phyloP scores from a whole-genome alignment of 1,140 invertebrate genomes.

The Caerostris darwini region DNA sequence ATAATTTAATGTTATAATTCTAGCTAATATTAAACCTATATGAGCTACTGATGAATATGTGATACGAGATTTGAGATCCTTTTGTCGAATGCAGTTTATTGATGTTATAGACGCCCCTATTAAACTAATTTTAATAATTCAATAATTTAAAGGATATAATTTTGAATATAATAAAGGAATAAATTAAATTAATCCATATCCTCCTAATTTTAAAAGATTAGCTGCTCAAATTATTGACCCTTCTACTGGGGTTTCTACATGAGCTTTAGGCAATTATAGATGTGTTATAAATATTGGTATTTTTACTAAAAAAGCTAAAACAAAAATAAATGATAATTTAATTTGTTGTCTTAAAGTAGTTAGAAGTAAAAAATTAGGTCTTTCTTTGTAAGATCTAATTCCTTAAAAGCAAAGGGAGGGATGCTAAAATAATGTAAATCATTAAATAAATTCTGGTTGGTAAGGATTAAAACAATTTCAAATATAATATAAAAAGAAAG shows the following conservation, averaged over 20 bases:
- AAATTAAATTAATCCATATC: constrained; percentile 85
- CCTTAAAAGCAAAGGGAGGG: constrained; percentile 85
- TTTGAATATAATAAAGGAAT: constrained; percentile 84
- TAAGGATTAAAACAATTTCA: constrained; percentile 1
- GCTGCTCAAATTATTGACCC: constrained; percentile 88
- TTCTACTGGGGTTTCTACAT: too few species aligned
- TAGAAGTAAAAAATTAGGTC: not conserved
- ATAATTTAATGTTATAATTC: constrained; percentile 85
- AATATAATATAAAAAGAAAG: not conserved
- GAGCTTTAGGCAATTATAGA: constrained; percentile 88
- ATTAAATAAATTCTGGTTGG: constrained; percentile 83
- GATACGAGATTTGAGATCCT: constrained; percentile 85
- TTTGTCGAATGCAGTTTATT: too few species aligned
- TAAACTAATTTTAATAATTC: too few species aligned
- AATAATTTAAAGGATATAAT: too few species aligned
- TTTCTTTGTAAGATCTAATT: not conserved
- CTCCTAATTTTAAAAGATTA: constrained; percentile 87
- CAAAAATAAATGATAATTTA: constrained; percentile 81
- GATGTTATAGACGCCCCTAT: too few species aligned
- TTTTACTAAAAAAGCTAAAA: constrained; percentile 87
- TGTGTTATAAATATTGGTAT: constrained; percentile 87
- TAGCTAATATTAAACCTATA: constrained; percentile 84
- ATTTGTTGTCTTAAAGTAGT: not conserved
- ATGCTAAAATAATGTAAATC: constrained; percentile 85
- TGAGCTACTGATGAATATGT: constrained; percentile 86